These are phyloP conservation scores for Gobius niger DNA, from an alignment of 2,113 vertebrate species.

Conservation along the genomic window DNA sequence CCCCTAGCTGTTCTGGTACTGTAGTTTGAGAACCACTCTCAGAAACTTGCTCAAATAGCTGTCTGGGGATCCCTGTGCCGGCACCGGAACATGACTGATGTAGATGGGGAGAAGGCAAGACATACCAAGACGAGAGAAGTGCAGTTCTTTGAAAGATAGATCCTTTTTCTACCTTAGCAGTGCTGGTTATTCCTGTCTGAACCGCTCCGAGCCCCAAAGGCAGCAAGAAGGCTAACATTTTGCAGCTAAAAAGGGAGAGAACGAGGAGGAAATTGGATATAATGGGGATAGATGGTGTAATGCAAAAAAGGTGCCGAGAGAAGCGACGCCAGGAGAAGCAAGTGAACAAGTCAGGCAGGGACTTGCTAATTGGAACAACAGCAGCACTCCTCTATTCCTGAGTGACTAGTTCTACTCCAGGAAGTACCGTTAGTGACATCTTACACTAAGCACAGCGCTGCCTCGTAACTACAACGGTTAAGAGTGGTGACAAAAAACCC, in stretches of 20 bases:
- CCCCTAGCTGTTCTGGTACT: too few relatives aligned
- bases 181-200: constrained; percentile 44
- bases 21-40: neutral
- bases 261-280: constrained; percentile 35
- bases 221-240: constrained; percentile 22
- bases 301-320: constrained; percentile 34
- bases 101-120: constrained; percentile 1
- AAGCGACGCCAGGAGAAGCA: constrained; percentile 33
- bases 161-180: constrained; percentile 18
- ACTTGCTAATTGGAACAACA: constrained; percentile 71
- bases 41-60: neutral
- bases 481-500: constrained; percentile 44
- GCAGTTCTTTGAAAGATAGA: constrained; percentile 10
- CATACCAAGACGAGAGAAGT: neutral
- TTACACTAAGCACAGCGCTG: constrained; percentile 35
- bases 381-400: constrained; percentile 61
- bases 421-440: constrained; percentile 65
- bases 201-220: constrained; percentile 39
- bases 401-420: constrained; percentile 61
- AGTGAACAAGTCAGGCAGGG: constrained; percentile 53
- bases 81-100: constrained; percentile 18
- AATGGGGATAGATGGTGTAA: constrained; percentile 57
- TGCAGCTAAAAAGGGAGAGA: constrained; percentile 18
- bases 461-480: constrained; percentile 50
- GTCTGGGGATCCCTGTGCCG: constrained; percentile 53